These are phyloP conservation scores for Rhamphomyia laevipes DNA, from an alignment of 2,888 invertebrate genomes.

Conservation along the genomic window DNA sequence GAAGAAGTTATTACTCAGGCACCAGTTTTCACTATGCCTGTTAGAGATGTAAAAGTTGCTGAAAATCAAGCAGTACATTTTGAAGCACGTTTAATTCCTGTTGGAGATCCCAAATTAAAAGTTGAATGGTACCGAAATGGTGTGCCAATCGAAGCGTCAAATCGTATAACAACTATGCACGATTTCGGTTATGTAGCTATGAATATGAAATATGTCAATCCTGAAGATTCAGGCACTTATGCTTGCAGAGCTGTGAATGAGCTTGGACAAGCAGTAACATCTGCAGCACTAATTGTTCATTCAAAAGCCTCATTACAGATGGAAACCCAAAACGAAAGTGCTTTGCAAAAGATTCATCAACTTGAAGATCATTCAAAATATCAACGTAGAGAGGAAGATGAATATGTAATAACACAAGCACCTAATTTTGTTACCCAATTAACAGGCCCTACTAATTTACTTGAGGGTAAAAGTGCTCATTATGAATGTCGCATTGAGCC, in stretches of 20 bases:
- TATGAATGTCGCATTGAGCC: conserved; percentile 90
- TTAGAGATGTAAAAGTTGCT: conserved; percentile 71
- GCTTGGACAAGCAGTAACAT: conserved; percentile 88
- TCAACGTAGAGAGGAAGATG: conserved; percentile 69
- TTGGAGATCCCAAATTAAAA: conserved; percentile 83
- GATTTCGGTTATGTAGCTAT: conserved; percentile 96
- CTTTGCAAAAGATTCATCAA: conserved; percentile 73
- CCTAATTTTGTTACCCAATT: conserved; percentile 78
- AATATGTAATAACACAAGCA: conserved; percentile 65
- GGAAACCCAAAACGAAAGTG: conserved; percentile 82
- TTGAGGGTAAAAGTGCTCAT: conserved; percentile 83
- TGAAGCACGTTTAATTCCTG: conserved; percentile 86
- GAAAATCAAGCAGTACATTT: conserved; percentile 91
- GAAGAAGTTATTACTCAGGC: conserved; percentile 77
- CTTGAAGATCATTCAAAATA: conserved; percentile 73
- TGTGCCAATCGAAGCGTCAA: conserved; percentile 82
- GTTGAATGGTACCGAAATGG: conserved; percentile 92
- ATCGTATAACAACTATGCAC: conserved; percentile 86
- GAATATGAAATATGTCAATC: conserved; percentile 88
- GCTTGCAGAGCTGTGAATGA: conserved; percentile 89
- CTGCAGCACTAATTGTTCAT: conserved; percentile 81
- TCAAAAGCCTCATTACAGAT: conserved; percentile 79
- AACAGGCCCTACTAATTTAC: conserved; percentile 71
- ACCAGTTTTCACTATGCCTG: conserved; percentile 84
- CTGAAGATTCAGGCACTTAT: conserved; percentile 94